Evolutionary conservation across 2,113 vertebrate species (phyloP).

Genomic region (Ifrita kowaldi): DNA sequence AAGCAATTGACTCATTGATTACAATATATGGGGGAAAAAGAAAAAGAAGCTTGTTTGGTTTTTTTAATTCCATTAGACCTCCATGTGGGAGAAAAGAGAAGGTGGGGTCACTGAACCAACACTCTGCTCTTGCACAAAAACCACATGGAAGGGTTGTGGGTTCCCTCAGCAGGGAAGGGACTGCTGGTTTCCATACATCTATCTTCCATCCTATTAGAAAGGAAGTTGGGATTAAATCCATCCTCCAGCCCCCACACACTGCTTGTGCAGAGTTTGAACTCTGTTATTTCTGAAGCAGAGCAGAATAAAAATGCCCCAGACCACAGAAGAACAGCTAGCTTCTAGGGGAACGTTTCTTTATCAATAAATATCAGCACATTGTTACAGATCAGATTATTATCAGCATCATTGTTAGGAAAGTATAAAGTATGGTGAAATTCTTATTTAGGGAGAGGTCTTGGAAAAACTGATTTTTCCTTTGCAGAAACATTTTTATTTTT

Average conservation of each 20-base stretch:
- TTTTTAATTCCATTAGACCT: neutral
- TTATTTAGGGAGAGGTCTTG: neutral
- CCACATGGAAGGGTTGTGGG: neutral
- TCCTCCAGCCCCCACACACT: neutral
- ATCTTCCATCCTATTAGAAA: neutral
- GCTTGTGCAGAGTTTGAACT: neutral
- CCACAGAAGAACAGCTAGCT: neutral
- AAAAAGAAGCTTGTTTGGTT: neutral
- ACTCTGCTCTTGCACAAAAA: neutral
- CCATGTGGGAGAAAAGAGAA: neutral
- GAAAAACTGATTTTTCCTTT: neutral
- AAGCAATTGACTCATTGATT: neutral
- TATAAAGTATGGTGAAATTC: neutral
- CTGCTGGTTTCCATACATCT: neutral
- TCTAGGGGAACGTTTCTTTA: neutral
- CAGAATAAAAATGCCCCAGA: neutral
- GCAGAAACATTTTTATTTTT: neutral
- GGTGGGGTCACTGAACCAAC: neutral
- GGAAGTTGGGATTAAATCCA: neutral
- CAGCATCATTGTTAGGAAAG: neutral
- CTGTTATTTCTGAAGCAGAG: neutral
- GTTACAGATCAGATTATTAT: neutral
- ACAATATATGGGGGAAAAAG: accelerated
- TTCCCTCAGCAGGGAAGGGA: neutral
- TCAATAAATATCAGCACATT: neutral